A percentile compares a stretch with the other conserved stretches of the same genome.
These are phyloP conservation scores for Drosophila elegans DNA, from an alignment of 1,140 invertebrate species.

Conservation along the genomic window DNA sequence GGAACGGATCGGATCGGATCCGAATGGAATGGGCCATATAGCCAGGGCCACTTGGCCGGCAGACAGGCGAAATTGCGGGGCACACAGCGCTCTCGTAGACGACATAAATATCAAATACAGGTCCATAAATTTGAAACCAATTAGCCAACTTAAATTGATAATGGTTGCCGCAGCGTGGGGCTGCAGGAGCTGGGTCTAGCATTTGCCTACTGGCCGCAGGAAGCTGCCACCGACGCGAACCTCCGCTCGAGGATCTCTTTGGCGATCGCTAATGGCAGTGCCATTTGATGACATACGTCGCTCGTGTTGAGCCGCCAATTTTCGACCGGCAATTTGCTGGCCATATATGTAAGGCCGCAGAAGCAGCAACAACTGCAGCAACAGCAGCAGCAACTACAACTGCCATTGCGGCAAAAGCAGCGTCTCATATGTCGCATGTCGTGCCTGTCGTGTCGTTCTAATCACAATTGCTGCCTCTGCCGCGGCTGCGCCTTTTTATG, in stretches of 20 bases:
- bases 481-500: slow-evolving; percentile 73
- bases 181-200: slow-evolving; percentile 49
- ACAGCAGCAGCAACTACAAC: slow-evolving; percentile 4
- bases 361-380: slow-evolving; percentile 6
- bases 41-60: slow-evolving; percentile 4
- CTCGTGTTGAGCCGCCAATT: slow-evolving; percentile 78
- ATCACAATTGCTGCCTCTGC: slow-evolving; percentile 70
- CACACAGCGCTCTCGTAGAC: slow-evolving; percentile 50
- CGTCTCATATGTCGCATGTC: slow-evolving; percentile 78
- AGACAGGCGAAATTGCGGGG: slow-evolving; percentile 34
- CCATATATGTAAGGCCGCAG: slow-evolving; percentile 64
- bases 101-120: slow-evolving; percentile 84
- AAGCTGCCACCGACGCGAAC: slow-evolving; percentile 40
- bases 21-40: slow-evolving; percentile 6
- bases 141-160: slow-evolving; percentile 85
- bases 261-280: slow-evolving; percentile 72
- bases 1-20: slow-evolving; percentile 23
- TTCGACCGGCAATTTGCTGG: slow-evolving; percentile 72
- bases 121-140: slow-evolving; percentile 84
- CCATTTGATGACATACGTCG: slow-evolving; percentile 82
- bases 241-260: slow-evolving; percentile 25
- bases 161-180: slow-evolving; percentile 54
- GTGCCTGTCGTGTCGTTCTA: slow-evolving; percentile 82
- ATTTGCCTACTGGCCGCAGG: slow-evolving; percentile 68
- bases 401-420: slow-evolving; percentile 13